Conservation (phyloP, 2,113 vertebrate genomes). For the Hiodon tergisus region DNA sequence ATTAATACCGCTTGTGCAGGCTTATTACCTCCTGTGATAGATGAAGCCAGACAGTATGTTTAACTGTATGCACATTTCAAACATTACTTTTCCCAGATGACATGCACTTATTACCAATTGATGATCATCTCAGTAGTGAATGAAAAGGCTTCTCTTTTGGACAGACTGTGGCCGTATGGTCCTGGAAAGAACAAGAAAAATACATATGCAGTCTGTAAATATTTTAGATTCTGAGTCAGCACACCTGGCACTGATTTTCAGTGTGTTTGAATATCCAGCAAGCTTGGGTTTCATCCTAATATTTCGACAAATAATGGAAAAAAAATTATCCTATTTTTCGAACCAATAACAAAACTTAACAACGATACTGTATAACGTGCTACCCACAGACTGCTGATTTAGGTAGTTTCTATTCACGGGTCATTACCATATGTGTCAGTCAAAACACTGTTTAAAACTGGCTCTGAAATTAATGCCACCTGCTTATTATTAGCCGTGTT, state of each 20-base stretch:
- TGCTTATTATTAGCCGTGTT: neutral
- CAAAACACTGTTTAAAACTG: neutral
- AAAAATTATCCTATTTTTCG: neutral
- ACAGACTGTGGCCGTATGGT: neutral
- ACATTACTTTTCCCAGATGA: neutral
- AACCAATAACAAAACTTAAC: neutral
- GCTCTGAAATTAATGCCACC: neutral
- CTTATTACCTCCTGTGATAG: slow-evolving; percentile 13
- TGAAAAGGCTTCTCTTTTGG: slow-evolving; percentile 1
- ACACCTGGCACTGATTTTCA: neutral
- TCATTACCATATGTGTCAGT: slow-evolving; percentile 15
- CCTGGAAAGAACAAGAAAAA: neutral
- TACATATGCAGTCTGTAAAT: neutral
- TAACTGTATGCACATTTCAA: slow-evolving; percentile 20
- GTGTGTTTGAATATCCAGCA: neutral
- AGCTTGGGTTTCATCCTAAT: neutral
- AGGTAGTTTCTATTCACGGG: neutral
- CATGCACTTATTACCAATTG: slow-evolving; percentile 16
- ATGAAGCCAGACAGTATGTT: slow-evolving; percentile 16
- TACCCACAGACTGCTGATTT: neutral
- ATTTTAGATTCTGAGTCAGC: neutral
- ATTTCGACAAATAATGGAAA: neutral
- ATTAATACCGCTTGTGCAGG: slow-evolving; percentile 11
- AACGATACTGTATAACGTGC: neutral
- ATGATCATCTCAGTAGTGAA: neutral